Evolutionary conservation across 2,797 vertebrate species (phyloP).

Genomic region (Catharus ustulatus): DNA sequence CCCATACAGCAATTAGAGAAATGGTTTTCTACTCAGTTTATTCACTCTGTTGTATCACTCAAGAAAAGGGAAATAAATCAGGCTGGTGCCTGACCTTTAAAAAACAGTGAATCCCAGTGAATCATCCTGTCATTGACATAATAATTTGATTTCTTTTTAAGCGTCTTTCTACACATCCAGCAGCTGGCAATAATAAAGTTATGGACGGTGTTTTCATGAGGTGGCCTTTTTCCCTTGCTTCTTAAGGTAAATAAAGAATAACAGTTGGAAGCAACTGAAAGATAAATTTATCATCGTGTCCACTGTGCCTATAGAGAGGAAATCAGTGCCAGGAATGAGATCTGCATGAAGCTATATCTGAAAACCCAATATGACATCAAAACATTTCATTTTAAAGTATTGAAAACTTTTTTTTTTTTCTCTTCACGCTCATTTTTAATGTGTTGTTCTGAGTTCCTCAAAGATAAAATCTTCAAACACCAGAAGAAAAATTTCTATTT

Average conservation of each 20-base stretch:
- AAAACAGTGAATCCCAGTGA: background rate
- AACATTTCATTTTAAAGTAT: background rate
- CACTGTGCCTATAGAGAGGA: background rate
- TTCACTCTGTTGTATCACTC: conserved; percentile 22
- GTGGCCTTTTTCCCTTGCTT: background rate
- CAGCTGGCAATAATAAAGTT: background rate
- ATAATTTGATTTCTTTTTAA: background rate
- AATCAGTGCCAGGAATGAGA: background rate
- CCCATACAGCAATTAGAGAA: background rate
- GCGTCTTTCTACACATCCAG: background rate
- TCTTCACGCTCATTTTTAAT: background rate
- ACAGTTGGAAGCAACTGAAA: background rate
- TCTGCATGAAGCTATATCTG: background rate
- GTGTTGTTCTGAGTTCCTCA: background rate
- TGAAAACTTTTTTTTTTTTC: background rate
- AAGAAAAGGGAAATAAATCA: conserved; percentile 50
- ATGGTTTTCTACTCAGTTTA: conserved; percentile 2
- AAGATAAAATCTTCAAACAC: background rate
- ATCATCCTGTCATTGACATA: conserved; percentile 20
- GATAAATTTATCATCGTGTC: background rate
- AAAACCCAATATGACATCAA: background rate
- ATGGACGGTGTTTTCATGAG: background rate
- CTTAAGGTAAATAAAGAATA: conserved; percentile 25
- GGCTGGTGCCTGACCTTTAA: conserved; percentile 27
- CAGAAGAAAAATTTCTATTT: background rate